Conservation (phyloP, 2,888 invertebrate genomes). For the Phengaris alcon region DNA sequence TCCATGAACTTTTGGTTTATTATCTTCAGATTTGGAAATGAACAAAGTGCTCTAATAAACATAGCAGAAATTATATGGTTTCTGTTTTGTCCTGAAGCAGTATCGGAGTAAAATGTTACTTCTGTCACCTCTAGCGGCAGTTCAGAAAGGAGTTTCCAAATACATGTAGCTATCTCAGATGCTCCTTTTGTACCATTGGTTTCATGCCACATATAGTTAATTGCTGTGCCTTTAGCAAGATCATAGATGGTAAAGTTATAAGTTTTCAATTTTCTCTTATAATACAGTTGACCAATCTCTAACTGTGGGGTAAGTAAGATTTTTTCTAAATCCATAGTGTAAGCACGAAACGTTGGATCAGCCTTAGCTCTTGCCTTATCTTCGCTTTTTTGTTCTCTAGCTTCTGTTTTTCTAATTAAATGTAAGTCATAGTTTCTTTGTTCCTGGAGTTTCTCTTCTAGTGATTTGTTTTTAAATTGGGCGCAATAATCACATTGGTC, state of each 20-base stretch:
- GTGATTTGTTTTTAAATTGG: neutral
- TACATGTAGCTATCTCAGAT: slow-evolving; percentile 15
- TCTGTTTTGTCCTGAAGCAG: slow-evolving; percentile 31
- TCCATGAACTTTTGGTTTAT: slow-evolving; percentile 21
- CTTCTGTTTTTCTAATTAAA: neutral
- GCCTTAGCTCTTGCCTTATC: neutral
- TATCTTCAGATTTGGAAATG: slow-evolving; percentile 9
- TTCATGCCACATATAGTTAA: neutral
- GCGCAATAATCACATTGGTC: neutral
- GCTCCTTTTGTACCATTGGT: slow-evolving; percentile 3
- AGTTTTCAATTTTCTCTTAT: neutral
- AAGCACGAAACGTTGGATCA: neutral
- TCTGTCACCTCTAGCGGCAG: slow-evolving; percentile 19
- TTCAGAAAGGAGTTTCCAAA: slow-evolving; percentile 19
- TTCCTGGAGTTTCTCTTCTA: neutral
- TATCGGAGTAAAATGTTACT: slow-evolving; percentile 35
- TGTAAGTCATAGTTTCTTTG: neutral
- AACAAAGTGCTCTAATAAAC: slow-evolving; percentile 11
- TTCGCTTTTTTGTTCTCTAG: neutral
- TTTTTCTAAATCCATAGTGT: neutral
- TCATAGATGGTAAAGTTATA: neutral
- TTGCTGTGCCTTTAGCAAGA: neutral
- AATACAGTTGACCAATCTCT: slow-evolving; percentile 25
- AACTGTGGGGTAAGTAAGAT: slow-evolving; percentile 2
- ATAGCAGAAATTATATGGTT: slow-evolving; percentile 29